Evolutionary conservation across 2,888 invertebrate genomes (phyloP), one percentile per base, ranked within the genome.

Genomic region (Diabrotica balteata): DNA sequence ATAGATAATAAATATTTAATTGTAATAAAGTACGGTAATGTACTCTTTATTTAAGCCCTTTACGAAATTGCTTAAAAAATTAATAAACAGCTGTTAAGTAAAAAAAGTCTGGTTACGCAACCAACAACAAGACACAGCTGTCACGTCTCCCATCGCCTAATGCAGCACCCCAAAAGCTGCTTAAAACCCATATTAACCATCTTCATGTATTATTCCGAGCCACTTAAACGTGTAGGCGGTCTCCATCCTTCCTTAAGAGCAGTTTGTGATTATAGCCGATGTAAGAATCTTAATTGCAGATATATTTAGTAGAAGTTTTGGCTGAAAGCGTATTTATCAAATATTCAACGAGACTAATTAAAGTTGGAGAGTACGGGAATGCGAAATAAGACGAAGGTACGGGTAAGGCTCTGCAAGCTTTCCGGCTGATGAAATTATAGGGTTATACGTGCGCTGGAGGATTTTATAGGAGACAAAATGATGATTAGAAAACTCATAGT

Each of bases 191-290:
- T 80, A 82, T 82, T 80, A 81, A 81, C 79, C 80, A 75, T 77
- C 78, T 71, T 82, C 81, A 83, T 83, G 80, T 81, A 83, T 82
- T 82, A 83, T 83, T 83, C 81, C 77, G 70, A 73, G 77, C 80
- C 79, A 80, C 80, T 80, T 81, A 80, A 81, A 80, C 77, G 78
- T 73, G 78, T 76, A 79, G 79, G 77, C 78, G 79, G 78, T 52
- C 64, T 52, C 58, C 45, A 58, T 62, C 73, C 76, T 78, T 77
- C 78, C 79, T 79, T 79, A 80, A 80, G 78, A 80, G 80, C 80
- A 80, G 79, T 80, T 80, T 79, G 79, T 76, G 80, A 80, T 81
- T 80, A 80, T 71, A 71, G 70, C 60, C 72, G 63, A 71, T 71
- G 77, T 80, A 80, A 79, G 79, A 78, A 78, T 78, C 78, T 76